phyloP scores from a whole-genome alignment of 1,140 invertebrate genomes.

The Drosophila nannoptera region DNA sequence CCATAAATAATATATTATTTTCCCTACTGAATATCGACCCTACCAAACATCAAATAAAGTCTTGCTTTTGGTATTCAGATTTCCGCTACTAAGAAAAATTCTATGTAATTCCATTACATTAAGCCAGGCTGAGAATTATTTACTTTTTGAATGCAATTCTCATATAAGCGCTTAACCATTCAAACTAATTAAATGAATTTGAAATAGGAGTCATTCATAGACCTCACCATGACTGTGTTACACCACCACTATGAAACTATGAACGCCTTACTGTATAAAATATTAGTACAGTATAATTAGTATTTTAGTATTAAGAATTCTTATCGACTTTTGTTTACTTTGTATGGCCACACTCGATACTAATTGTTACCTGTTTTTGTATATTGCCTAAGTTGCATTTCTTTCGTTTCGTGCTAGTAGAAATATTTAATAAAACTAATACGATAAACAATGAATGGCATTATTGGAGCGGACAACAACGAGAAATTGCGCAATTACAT shows the following conservation, averaged over 20 bases:
- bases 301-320: slow-evolving; percentile 1
- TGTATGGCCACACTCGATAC: neutral
- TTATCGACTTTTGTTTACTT: neutral
- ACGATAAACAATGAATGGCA: slow-evolving; percentile 38
- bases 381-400: neutral
- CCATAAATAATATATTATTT: neutral
- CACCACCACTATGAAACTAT: neutral
- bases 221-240: no score
- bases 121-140: neutral
- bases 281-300: neutral
- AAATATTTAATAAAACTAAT: neutral
- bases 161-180: no score
- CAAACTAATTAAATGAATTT: no score
- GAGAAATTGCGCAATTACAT: slow-evolving; percentile 67
- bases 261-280: neutral
- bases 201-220: no score
- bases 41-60: no score
- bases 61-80: no score
- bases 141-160: no score
- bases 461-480: slow-evolving; percentile 54
- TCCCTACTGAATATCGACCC: neutral
- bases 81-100: no score
- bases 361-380: no score
- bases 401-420: neutral
- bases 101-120: neutral